These are phyloP conservation scores for Nemapogon koenigi DNA, from an alignment of 2,888 invertebrate genomes.

Conservation along the genomic window DNA sequence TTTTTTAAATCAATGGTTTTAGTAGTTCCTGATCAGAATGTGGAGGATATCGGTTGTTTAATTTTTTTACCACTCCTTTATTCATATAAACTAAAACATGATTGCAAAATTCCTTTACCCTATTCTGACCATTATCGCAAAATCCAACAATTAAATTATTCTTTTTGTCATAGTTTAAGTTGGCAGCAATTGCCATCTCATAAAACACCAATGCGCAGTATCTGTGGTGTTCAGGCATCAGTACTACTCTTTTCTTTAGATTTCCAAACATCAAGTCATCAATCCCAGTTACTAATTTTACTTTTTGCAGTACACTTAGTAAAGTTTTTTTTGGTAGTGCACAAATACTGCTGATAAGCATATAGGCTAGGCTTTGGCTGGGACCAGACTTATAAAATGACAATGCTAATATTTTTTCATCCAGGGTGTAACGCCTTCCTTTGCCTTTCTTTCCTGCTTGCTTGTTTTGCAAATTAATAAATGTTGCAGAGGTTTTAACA, in stretches of 20 bases:
- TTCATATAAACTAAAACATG: slow-evolving; percentile 17
- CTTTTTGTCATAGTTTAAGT: background rate
- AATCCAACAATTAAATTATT: background rate
- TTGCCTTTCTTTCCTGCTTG: background rate
- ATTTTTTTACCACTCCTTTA: slow-evolving; percentile 13
- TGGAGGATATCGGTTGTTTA: slow-evolving; percentile 15
- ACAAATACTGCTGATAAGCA: slow-evolving; percentile 13
- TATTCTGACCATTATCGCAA: too few relatives aligned
- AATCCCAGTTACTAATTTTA: slow-evolving; percentile 14
- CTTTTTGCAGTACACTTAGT: slow-evolving; percentile 12
- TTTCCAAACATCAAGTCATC: slow-evolving; percentile 17
- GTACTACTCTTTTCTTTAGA: too few relatives aligned
- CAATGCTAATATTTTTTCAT: slow-evolving; percentile 16
- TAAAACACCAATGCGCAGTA: background rate
- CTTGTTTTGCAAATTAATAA: background rate
- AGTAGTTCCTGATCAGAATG: slow-evolving; percentile 14
- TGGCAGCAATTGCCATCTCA: background rate
- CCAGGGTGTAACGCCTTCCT: background rate
- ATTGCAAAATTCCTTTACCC: slow-evolving; percentile 1
- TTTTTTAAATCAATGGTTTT: slow-evolving; percentile 10
- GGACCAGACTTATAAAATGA: slow-evolving; percentile 14
- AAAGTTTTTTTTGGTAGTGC: slow-evolving; percentile 12
- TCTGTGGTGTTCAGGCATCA: slow-evolving; percentile 6
- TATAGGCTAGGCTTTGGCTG: too few relatives aligned
- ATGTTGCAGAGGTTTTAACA: too few relatives aligned